Evolutionary conservation across 2,888 invertebrate species (phyloP).

Genomic region (Mimas tiliae): DNA sequence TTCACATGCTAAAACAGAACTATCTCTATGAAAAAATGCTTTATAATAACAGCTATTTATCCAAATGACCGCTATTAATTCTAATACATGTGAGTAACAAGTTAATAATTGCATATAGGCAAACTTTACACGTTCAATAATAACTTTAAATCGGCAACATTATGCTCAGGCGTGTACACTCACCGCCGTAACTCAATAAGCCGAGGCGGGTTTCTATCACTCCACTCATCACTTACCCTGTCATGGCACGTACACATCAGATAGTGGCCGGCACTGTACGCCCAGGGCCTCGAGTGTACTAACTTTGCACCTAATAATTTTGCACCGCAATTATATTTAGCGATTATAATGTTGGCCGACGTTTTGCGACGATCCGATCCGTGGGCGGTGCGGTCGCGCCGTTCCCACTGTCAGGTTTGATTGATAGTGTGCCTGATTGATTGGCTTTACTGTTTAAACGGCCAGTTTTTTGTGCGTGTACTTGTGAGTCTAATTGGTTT

Average conservation of each 20-base stretch:
- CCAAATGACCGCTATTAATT: conserved; percentile 22
- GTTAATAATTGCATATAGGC: conserved; percentile 23
- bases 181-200: conserved; percentile 54
- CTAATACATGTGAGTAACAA: conserved; percentile 20
- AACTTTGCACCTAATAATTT: conserved; percentile 80
- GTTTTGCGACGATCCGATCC: conserved; percentile 32
- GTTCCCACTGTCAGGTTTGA: conserved; percentile 34
- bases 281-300: conserved; percentile 56
- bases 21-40: conserved; percentile 9
- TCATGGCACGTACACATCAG: conserved; percentile 64
- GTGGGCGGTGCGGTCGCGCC: conserved; percentile 31
- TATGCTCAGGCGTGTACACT: conserved; percentile 43
- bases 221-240: conserved; percentile 66
- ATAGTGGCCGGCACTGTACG: conserved; percentile 51
- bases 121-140: conserved; percentile 25
- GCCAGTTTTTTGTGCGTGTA: conserved; percentile 33
- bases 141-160: conserved; percentile 31
- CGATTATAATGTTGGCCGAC: conserved; percentile 34
- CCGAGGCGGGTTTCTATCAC: conserved; percentile 61
- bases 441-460: conserved; percentile 36
- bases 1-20: conserved; percentile 16
- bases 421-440: conserved; percentile 40
- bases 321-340: conserved; percentile 70
- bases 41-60: conserved; percentile 14
- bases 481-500: conserved; percentile 25